Evolutionary conservation across 2,113 vertebrate species (phyloP).

Genomic region (Rostratula benghalensis): DNA sequence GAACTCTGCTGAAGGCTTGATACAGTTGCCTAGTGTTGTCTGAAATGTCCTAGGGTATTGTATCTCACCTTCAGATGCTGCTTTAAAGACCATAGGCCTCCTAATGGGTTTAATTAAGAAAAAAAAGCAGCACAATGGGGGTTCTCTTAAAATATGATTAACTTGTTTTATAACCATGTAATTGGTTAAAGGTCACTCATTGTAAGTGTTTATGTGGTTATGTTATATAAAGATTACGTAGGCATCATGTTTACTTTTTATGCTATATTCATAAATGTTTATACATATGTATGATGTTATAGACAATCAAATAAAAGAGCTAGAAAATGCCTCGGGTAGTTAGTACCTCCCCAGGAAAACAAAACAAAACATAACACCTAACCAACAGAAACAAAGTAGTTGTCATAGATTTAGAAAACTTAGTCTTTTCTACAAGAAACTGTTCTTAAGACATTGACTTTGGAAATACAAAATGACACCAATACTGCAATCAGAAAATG

Average conservation of each 20-base stretch:
- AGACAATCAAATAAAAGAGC: background rate
- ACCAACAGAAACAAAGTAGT: background rate
- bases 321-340: background rate
- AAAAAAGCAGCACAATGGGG: fast-evolving
- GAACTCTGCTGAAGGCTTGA: background rate
- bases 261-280: background rate
- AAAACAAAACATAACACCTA: background rate
- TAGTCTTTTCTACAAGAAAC: background rate
- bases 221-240: background rate
- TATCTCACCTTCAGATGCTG: background rate
- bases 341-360: background rate
- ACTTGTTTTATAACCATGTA: background rate
- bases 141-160: background rate
- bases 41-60: background rate
- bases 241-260: background rate
- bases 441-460: background rate
- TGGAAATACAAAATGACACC: background rate
- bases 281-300: background rate
- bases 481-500: slow-evolving; percentile 4
- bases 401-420: background rate
- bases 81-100: background rate
- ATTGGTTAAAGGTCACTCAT: background rate
- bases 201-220: background rate
- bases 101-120: background rate
- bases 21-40: background rate